Base-by-base conservation (phyloP, 1,140 invertebrate species). In the Aphidius gifuensis region DNA sequence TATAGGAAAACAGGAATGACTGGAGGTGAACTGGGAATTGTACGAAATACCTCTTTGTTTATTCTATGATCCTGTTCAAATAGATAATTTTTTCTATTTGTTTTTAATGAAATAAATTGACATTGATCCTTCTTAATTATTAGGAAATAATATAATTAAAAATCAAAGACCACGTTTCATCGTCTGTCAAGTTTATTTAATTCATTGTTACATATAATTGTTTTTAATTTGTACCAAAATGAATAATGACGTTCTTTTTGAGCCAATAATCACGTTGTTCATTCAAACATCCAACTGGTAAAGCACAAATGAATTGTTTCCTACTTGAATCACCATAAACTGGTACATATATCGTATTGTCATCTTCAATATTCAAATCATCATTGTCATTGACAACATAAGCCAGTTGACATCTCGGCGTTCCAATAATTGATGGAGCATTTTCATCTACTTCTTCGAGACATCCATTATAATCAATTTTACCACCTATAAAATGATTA, bases 311-410 rank as follows among this genome's bases (percentile, higher is more conserved):
- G 16, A 81, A 62, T 11, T 60, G 49, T 16, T 68, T 75, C 40
- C 77, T 71, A 47, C 71, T 69, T 2, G 72, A 67, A 55, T 72
- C 73, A 1, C 69, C 64, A 43, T 80, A 81, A 57, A 81, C 71
- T 3, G 80, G 80, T 39, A 81, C 64, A 5, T 63, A 66, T 6
- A 76, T 46, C 46, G 23, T 23, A 16, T 42, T 69, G 66, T 32
- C 67, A 39, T 21, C 40, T 23, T 6, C 48, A 11, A 1, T 56
- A 16, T 47, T 46, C 5, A 8, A 54, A 48, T 66, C 59, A 54
- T 16, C 51, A 9, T 8, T 65, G 51, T 69, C 67, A 42, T 69
- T 70, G 0, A 67, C 58, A 6, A 76, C 46, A 49, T 71, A 81
- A 7, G 74, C 66, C 6, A 80, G 67, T 54, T 69, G 68, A 40